phyloP scores from a whole-genome alignment of 2,888 invertebrate genomes.

The Orchesellides sinensis region DNA sequence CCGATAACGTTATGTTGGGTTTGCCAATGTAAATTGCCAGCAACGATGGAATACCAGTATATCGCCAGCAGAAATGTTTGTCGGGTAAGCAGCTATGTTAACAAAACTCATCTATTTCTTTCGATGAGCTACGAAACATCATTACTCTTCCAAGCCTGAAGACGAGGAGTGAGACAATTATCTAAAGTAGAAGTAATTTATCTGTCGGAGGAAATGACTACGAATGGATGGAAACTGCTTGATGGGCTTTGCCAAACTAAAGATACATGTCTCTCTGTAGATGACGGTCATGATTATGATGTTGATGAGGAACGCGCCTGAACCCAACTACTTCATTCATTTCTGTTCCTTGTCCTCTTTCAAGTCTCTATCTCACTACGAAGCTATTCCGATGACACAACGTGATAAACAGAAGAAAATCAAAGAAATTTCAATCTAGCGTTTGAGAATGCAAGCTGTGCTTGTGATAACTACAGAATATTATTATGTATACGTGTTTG shows the following conservation, averaged over 20 bases:
- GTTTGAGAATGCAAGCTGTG: too few relatives aligned
- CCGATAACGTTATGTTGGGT: too few relatives aligned
- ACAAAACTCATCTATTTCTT: conserved; percentile 4
- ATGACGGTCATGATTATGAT: not conserved
- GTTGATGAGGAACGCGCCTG: not conserved
- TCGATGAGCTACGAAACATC: conserved; percentile 1
- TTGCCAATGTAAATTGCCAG: too few relatives aligned
- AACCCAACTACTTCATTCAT: not conserved
- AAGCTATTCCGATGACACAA: too few relatives aligned
- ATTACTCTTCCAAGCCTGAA: not conserved
- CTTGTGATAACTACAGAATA: too few relatives aligned
- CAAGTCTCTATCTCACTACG: too few relatives aligned
- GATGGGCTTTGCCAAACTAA: not conserved
- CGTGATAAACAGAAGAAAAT: too few relatives aligned
- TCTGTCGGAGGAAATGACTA: conserved; percentile 16
- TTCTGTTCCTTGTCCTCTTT: not conserved
- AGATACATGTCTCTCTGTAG: not conserved
- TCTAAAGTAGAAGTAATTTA: conserved; percentile 22
- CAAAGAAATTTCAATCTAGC: too few relatives aligned
- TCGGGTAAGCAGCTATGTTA: too few relatives aligned
- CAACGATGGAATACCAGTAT: too few relatives aligned
- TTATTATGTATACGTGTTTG: too few relatives aligned
- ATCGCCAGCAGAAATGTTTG: too few relatives aligned
- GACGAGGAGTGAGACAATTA: conserved; percentile 4
- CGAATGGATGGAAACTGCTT: not conserved